Percentiles rank a stretch among this genome's conserved stretches.
phyloP scores from a whole-genome alignment of 1,140 invertebrate genomes.

The Helicorthomorpha holstii region DNA sequence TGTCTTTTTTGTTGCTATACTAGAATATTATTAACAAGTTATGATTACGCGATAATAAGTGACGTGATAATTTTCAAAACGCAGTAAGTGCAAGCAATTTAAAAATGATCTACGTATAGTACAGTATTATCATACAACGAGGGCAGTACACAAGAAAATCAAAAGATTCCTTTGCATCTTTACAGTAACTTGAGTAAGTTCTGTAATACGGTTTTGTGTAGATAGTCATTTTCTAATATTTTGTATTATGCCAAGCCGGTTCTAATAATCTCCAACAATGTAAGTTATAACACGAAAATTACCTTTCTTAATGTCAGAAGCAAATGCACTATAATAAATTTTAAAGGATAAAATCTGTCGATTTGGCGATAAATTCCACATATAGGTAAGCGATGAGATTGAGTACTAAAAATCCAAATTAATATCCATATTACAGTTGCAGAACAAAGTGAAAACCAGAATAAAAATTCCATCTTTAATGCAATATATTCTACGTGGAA shows the following conservation, averaged over 20 bases:
- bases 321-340: conserved; percentile 35
- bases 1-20: conserved; percentile 13
- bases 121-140: not conserved
- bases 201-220: no score
- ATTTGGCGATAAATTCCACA: conserved; percentile 37
- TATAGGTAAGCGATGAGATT: conserved; percentile 26
- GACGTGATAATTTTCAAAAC: not conserved
- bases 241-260: no score
- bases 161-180: not conserved
- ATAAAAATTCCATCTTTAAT: not conserved
- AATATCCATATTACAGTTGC: not conserved
- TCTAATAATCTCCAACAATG: not conserved
- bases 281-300: conserved; percentile 12
- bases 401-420: not conserved
- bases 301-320: conserved; percentile 37
- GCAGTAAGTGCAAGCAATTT: no score
- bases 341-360: conserved; percentile 42
- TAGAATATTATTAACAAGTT: not conserved
- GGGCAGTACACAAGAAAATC: not conserved
- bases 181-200: not conserved
- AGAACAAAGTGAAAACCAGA: not conserved
- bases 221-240: no score
- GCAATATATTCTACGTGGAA: no score
- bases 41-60: not conserved
- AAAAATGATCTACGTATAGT: no score